phyloP scores from a whole-genome alignment of 2,113 vertebrate genomes.

The Turnix velox region DNA sequence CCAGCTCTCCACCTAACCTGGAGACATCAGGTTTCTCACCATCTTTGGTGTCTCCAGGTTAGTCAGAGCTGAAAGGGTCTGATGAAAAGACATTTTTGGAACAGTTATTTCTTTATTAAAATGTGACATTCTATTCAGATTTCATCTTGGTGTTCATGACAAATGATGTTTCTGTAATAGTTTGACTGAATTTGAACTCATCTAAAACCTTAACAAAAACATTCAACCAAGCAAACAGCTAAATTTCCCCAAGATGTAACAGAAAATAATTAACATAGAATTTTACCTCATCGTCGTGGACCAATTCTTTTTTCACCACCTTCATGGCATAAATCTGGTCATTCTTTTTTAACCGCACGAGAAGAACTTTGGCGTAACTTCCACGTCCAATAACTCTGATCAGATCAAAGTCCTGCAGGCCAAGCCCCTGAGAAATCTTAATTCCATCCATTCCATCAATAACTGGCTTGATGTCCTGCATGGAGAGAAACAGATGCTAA shows the following conservation, averaged over 20 bases:
- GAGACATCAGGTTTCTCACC: too few relatives aligned
- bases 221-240: too few relatives aligned
- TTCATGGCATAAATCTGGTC: conserved; percentile 97
- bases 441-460: conserved; percentile 94
- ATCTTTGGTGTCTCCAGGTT: too few relatives aligned
- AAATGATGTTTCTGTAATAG: too few relatives aligned
- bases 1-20: background rate
- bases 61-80: too few relatives aligned
- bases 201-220: background rate
- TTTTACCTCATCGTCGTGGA: conserved; percentile 94
- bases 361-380: conserved; percentile 96
- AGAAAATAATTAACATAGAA: background rate
- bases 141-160: background rate
- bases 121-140: background rate
- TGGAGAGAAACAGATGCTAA: background rate
- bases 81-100: too few relatives aligned
- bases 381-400: conserved; percentile 95
- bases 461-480: conserved; percentile 89
- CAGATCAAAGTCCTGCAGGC: conserved; percentile 93
- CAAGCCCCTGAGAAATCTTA: conserved; percentile 89
- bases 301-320: conserved; percentile 98
- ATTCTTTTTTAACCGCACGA: conserved; percentile 95
- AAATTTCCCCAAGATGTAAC: background rate
- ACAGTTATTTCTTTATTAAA: too few relatives aligned
- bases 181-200: too few relatives aligned